Evolutionary conservation across 1,140 invertebrate genomes (phyloP).

Genomic region (Drosophila tani): DNA sequence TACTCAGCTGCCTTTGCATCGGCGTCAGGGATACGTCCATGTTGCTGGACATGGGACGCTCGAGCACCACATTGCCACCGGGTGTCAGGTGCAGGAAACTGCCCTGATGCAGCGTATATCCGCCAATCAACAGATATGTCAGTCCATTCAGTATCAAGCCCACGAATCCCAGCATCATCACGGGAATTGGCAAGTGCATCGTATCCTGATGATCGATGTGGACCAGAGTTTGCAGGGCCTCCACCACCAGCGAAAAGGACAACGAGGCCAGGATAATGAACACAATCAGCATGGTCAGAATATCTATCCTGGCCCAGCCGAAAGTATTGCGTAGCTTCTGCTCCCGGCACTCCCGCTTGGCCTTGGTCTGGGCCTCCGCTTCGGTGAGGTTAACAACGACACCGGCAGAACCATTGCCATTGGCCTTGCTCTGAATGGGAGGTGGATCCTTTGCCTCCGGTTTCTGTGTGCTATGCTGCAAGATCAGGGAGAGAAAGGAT

Average conservation of each 20-base stretch:
- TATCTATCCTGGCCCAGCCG: slow-evolving; percentile 95
- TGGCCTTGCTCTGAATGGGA: not conserved
- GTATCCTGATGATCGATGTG: slow-evolving; percentile 92
- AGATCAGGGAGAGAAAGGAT: not conserved
- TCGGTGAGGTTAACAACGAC: slow-evolving; percentile 53
- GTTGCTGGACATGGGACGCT: slow-evolving; percentile 86
- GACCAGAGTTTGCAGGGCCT: slow-evolving; percentile 91
- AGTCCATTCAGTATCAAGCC: slow-evolving; percentile 90
- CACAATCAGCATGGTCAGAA: slow-evolving; percentile 92
- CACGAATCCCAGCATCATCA: slow-evolving; percentile 88
- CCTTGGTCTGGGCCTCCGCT: slow-evolving; percentile 57
- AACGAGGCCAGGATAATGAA: slow-evolving; percentile 93
- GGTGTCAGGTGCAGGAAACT: slow-evolving; percentile 89
- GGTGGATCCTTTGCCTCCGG: slow-evolving; percentile 4
- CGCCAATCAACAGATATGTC: slow-evolving; percentile 91
- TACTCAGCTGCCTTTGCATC: slow-evolving; percentile 85
- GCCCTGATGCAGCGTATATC: slow-evolving; percentile 92
- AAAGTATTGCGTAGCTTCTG: slow-evolving; percentile 93
- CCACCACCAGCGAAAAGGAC: slow-evolving; percentile 92
- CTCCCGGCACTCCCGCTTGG: slow-evolving; percentile 85
- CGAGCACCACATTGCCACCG: slow-evolving; percentile 88
- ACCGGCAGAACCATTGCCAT: slow-evolving; percentile 16
- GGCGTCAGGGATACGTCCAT: slow-evolving; percentile 81
- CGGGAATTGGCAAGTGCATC: slow-evolving; percentile 85
- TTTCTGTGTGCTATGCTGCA: slow-evolving; percentile 67